Evolutionary conservation across 2,113 vertebrate species (phyloP), one percentile per base, ranked within the genome.

Genomic region (Pituophis catenifer): DNA sequence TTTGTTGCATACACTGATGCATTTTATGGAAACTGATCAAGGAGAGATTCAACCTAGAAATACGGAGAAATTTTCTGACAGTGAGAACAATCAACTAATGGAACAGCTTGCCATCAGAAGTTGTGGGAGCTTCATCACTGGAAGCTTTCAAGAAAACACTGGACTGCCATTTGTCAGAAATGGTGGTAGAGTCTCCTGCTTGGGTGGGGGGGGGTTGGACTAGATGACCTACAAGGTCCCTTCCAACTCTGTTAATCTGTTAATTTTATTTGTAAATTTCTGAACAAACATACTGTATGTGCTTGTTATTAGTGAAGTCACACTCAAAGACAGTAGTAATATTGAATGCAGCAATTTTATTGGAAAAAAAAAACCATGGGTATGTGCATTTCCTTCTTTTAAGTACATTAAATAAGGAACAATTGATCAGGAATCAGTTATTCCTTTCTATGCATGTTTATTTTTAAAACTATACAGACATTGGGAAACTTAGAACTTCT

Each of bases 301-400:
- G 59, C 59, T 62, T 62, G 24, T 62, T 62, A 90, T 86, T 93
- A 86, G 59, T 50, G 23, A 93, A 62, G 48, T 29, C 81, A 93
- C n/a, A 85, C 86, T 50, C 87, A 91, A 94, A 88, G 91, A 91
- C 55, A 93, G 93, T 65, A 89, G 48, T 89, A 26, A 90, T 90
- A 86, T 96, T 97, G 93, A 98, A 98, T 98, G 98, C 97, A 98
- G 97, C 96, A 96, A 96, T 98, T 99, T 99, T 99, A 99, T 99
- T 99, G 98, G 19, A 59, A 98, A 99, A 99, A 99, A 99, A 98
- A 97, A 98, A 96, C 6, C 97, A 98, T 98, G 98, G 96, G 94
- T 98, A 97, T 98, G 98, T 98, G 98, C 98, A 98, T 97, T 98
- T 98, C 96, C 97, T 98, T 98, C 98, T 96, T 98, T 98, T 98